Evolutionary conservation across 2,888 invertebrate genomes (phyloP), one percentile per base, ranked within the genome.

Genomic region (Antitype chi): DNA sequence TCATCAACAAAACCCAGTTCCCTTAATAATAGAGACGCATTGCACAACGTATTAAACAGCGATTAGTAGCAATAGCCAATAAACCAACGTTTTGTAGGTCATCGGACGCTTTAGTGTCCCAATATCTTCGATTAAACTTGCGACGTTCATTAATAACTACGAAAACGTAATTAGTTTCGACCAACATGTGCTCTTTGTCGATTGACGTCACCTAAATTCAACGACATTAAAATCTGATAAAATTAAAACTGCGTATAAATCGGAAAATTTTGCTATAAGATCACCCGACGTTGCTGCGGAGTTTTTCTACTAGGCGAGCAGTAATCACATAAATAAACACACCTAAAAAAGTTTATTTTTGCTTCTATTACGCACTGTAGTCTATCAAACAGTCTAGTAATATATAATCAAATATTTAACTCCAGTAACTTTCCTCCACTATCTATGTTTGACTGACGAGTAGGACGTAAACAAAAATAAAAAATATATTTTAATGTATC

Each of bases 31-130:
- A 82, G 67, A 81, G 73, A 64, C 80, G 76, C 79, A 82, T 76
- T 84, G 81, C 87, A 74, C 84, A 87, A 85, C 78, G 67, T 70
- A 73, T 78, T 82, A 84, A 83, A 75, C 79, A 82, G 47, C 76
- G 85, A 84, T 85, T 85, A 88, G 70, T 83, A 85, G 73, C 81
- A 87, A 88, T 81, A 78, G 78, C 70, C 81, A 81, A 81, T 88
- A 86, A 87, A 81, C 76, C 78, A 73, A 72, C 77, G 76, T 85
- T 88, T 86, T 83, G 83, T 87, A 80, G 88, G 87, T 88, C 87
- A 84, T 76, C 83, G 64, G 81, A 80, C 76, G 84, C 67, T 87
- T 81, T 84, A 81, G 63, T 85, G 84, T 84, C 74, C 82, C 78
- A 85, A 88, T 85, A 81, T 88, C 85, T 79, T 81, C 76, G 71